A percentile compares a stretch with the other conserved stretches of the same genome.
These are phyloP conservation scores for Erynnis tages DNA, from an alignment of 2,888 invertebrate genomes.

Conservation along the genomic window DNA sequence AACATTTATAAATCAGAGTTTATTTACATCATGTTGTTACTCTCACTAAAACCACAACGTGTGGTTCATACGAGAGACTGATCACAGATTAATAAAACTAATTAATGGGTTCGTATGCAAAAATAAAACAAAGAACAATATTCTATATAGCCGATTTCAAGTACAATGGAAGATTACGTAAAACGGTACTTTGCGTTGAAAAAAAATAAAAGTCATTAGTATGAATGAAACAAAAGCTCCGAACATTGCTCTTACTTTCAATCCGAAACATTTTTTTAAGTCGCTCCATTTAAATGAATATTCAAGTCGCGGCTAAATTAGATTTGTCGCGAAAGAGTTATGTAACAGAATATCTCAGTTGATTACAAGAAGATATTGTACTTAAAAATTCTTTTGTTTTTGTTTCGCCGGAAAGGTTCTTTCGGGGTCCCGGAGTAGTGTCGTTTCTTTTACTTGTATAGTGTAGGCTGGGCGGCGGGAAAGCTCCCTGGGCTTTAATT, in stretches of 20 bases:
- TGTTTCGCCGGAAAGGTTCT: conserved; percentile 7
- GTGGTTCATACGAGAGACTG: conserved; percentile 1
- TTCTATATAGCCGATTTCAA: background rate
- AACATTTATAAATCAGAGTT: background rate
- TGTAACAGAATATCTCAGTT: conserved; percentile 16
- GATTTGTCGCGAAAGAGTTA: conserved; percentile 29
- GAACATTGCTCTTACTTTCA: conserved; percentile 16
- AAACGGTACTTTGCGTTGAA: background rate
- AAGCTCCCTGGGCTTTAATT: conserved; percentile 49
- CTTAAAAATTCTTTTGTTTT: conserved; percentile 22
- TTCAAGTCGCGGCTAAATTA: conserved; percentile 25
- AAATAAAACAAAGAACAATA: background rate
- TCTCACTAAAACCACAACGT: background rate
- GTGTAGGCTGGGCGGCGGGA: conserved; percentile 30
- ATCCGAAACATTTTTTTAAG: conserved; percentile 24
- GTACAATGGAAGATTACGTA: background rate
- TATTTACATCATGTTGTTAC: background rate
- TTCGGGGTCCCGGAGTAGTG: conserved; percentile 19
- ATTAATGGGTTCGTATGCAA: conserved; percentile 4
- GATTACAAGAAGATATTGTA: conserved; percentile 22
- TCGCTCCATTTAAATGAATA: conserved; percentile 26
- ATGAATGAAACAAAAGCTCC: conserved; percentile 15
- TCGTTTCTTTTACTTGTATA: conserved; percentile 39
- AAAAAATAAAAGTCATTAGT: conserved; percentile 11
- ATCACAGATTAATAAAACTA: conserved; percentile 2